Evolutionary conservation across 2,113 vertebrate species (phyloP).

Genomic region (Peromyscus maniculatus): DNA sequence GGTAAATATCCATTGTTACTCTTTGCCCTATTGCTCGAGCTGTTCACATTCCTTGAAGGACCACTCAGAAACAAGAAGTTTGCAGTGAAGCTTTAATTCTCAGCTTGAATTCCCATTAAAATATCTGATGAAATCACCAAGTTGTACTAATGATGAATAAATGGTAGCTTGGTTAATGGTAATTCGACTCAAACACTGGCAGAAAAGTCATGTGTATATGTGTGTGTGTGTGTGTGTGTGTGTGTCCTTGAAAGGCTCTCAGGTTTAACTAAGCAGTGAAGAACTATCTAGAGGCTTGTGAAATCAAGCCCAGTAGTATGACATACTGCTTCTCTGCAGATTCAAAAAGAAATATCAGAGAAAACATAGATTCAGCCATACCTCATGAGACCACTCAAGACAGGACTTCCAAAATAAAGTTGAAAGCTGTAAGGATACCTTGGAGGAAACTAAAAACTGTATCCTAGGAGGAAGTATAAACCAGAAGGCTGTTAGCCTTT

Average conservation of each 20-base stretch:
- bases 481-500: not conserved
- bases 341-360: slow-evolving; percentile 23
- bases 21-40: not conserved
- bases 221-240: not conserved
- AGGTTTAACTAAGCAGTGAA: not conserved
- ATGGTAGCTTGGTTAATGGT: not conserved
- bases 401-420: not conserved
- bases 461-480: not conserved
- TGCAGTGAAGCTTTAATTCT: not conserved
- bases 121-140: not conserved
- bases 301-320: not conserved
- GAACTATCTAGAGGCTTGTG: not conserved
- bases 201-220: not conserved
- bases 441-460: not conserved
- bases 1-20: not conserved
- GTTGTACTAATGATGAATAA: not conserved
- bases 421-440: not conserved
- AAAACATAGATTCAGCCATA: not conserved
- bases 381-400: not conserved
- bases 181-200: not conserved
- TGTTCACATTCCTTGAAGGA: not conserved
- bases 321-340: not conserved
- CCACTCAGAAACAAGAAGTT: not conserved
- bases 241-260: not conserved
- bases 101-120: not conserved